phyloP scores from a whole-genome alignment of 2,888 invertebrate species.

The Cheilosia grossa region DNA sequence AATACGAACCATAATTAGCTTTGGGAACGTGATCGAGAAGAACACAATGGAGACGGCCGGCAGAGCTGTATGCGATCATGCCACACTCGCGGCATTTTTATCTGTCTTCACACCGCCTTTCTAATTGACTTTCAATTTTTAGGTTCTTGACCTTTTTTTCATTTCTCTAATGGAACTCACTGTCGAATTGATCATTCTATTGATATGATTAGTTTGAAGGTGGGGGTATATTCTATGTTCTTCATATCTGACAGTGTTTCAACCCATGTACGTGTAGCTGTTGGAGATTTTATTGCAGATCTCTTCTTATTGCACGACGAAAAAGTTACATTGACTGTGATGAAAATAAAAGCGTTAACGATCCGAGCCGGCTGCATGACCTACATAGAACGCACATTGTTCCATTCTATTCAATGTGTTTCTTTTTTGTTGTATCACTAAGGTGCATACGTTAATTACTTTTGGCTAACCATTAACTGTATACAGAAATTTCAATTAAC shows the following conservation, averaged over 20 bases:
- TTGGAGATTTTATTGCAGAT: constrained; percentile 10
- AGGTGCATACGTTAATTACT: constrained; percentile 5
- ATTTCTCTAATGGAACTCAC: constrained; percentile 24
- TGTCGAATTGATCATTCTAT: constrained; percentile 19
- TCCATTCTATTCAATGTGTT: background rate
- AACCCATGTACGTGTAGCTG: background rate
- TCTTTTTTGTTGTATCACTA: background rate
- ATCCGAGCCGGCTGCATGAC: constrained; percentile 5
- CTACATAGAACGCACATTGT: background rate
- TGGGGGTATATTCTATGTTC: background rate
- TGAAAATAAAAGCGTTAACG: constrained; percentile 22
- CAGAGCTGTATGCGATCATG: background rate
- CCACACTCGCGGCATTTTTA: constrained; percentile 19
- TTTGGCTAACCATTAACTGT: constrained; percentile 11
- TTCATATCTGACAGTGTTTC: constrained; percentile 4
- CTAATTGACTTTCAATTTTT: constrained; percentile 69
- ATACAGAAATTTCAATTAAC: no score
- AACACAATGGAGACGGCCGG: constrained; percentile 26
- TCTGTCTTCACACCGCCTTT: constrained; percentile 49
- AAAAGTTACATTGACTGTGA: constrained; percentile 3
- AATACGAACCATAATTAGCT: constrained; percentile 48
- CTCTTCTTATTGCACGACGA: constrained; percentile 10
- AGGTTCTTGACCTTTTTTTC: constrained; percentile 66
- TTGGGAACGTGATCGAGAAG: constrained; percentile 45
- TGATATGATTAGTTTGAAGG: constrained; percentile 12